Evolutionary conservation across 2,797 vertebrate genomes (phyloP), one percentile per base, ranked within the genome.

Genomic region (Oryzias dopingdopingensis): DNA sequence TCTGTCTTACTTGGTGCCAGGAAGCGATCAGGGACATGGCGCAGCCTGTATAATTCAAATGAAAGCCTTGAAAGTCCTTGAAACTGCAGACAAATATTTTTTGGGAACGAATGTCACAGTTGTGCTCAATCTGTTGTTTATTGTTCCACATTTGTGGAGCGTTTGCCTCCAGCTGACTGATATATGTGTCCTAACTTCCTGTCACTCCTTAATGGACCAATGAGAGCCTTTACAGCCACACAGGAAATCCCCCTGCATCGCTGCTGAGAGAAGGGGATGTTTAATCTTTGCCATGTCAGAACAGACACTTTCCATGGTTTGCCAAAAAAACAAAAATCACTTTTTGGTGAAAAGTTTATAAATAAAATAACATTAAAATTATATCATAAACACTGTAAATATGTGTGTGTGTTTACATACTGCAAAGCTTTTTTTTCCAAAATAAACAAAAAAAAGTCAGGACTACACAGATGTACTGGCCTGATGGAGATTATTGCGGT

Each of bases 241-340:
- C 76, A 87, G 90, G 89, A 90, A 88, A 81, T 79, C 73, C 70
- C 80, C 64, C 59, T 46, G 52, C 46, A 59, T 65, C 14, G 47
- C 24, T 49, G 75, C 58, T 82, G 90, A 89, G 67, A 82, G 88
- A 90, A 56, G 47, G 65, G 86, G 84, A 84, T 85, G 86, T 80
- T 76, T 74, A 67, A 59, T 62, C 71, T 70, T 69, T 56, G 41
- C 72, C 53, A 58, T 49, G 64, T 81, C 77, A 74, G 78, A 69
- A 77, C 14, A 65, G 64, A 78, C 63, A 54, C 63, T 72, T 80
- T 84, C 74, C 55, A 17, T 54, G 65, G 60, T 59, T 76, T 56
- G 65, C 66, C 49, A 60, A 32, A 79, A 64, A 23, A 1, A 68
- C 56, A 24, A 79, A 64, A 22, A 1, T 37, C 29, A 67, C 51